These are phyloP conservation scores for Pollenia amentaria DNA, from an alignment of 2,888 invertebrate genomes.

Conservation along the genomic window DNA sequence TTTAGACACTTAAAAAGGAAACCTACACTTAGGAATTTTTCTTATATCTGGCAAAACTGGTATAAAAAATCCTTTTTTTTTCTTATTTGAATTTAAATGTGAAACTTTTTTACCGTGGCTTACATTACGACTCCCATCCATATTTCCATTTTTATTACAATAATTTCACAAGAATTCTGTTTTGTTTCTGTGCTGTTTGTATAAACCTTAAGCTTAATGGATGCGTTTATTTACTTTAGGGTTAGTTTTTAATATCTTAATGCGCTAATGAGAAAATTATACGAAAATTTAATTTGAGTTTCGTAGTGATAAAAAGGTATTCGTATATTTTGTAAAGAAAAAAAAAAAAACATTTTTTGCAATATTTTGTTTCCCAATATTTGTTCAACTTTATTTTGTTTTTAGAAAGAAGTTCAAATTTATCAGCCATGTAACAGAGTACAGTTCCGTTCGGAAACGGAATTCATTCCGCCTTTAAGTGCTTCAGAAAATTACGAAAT, in stretches of 20 bases:
- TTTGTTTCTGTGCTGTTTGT: not conserved
- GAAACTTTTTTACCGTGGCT: not conserved
- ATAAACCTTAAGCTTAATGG: conserved; percentile 64
- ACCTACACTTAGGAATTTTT: no score
- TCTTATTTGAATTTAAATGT: not conserved
- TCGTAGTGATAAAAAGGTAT: not conserved
- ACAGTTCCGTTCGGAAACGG: no score
- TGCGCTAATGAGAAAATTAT: conserved; percentile 73
- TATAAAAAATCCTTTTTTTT: not conserved
- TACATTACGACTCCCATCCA: not conserved
- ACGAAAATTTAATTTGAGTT: conserved; percentile 46
- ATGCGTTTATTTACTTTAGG: conserved; percentile 65
- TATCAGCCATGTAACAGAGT: no score
- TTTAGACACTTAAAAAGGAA: no score
- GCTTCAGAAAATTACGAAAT: no score
- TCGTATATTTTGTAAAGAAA: not conserved
- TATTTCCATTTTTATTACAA: conserved; percentile 14
- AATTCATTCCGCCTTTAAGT: no score
- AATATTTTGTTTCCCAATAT: no score
- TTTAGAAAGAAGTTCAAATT: not conserved
- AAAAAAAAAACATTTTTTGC: not conserved
- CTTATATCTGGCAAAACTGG: no score
- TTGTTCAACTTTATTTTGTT: not conserved
- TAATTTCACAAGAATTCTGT: not conserved
- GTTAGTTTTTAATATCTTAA: conserved; percentile 70